Evolutionary conservation across 2,113 vertebrate genomes (phyloP).

Genomic region (Centrocercus urophasianus): DNA sequence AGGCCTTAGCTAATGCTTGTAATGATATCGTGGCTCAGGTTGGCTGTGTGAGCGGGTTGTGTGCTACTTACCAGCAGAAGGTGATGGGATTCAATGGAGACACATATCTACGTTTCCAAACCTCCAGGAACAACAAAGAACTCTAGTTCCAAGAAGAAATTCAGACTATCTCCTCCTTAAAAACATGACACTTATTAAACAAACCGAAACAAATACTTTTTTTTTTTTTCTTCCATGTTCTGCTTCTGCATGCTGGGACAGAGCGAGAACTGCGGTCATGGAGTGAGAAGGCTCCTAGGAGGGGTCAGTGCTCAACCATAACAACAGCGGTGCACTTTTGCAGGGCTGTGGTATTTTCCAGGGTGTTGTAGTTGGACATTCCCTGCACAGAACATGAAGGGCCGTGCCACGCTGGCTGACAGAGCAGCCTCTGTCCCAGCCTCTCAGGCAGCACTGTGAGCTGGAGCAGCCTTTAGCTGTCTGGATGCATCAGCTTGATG

Average conservation of each 20-base stretch:
- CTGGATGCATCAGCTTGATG: neutral
- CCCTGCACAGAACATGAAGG: neutral
- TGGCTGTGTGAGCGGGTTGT: accelerated
- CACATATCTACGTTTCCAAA: neutral
- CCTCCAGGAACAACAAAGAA: neutral
- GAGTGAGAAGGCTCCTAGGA: neutral
- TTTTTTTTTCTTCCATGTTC: neutral
- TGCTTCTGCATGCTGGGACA: neutral
- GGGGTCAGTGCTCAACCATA: neutral
- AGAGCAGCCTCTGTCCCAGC: neutral
- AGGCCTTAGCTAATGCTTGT: too few relatives aligned
- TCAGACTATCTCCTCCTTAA: neutral
- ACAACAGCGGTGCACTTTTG: neutral
- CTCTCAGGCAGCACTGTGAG: neutral
- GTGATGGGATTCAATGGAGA: neutral
- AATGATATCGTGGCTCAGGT: accelerated
- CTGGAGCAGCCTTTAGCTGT: neutral
- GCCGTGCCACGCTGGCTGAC: neutral
- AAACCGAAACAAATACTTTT: neutral
- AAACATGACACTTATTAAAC: neutral
- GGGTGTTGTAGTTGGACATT: neutral
- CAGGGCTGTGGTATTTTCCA: neutral
- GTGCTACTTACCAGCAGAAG: neutral
- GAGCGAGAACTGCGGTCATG: neutral
- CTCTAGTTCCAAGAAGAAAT: neutral